Conservation (phyloP, 1,140 invertebrate species). For the Diachasmimorpha longicaudata region DNA sequence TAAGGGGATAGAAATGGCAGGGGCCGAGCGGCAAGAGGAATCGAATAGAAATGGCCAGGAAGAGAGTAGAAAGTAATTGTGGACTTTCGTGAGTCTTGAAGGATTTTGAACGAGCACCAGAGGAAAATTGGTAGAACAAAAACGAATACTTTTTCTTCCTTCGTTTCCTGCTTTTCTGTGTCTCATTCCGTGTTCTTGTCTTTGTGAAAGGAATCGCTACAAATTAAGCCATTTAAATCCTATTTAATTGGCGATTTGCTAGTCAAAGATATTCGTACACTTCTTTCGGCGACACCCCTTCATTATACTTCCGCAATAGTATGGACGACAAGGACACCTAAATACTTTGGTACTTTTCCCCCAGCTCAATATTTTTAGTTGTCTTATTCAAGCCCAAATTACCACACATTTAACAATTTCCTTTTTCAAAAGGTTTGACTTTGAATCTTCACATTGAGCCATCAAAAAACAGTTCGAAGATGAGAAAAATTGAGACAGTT, state of each 20-base stretch:
- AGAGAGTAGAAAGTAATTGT: not conserved
- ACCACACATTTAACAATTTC: no score
- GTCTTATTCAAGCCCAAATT: no score
- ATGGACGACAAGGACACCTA: not conserved
- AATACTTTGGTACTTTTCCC: no score
- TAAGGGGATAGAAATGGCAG: not conserved
- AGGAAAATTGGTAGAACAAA: not conserved
- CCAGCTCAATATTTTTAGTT: no score
- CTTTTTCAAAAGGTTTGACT: no score
- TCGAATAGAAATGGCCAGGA: not conserved
- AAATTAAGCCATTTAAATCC: constrained; percentile 47
- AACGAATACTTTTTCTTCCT: not conserved
- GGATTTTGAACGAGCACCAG: constrained; percentile 10
- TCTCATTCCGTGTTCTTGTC: not conserved
- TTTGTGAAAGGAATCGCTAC: not conserved
- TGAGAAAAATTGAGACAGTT: no score
- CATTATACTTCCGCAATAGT: not conserved
- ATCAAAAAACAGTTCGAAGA: no score
- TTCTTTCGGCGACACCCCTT: constrained; percentile 34
- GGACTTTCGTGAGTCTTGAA: not conserved
- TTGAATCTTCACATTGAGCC: no score
- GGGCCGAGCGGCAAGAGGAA: not conserved
- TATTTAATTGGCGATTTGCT: constrained; percentile 43
- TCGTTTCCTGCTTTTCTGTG: not conserved
- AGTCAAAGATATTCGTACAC: constrained; percentile 42